Evolutionary conservation across 2,797 vertebrate species (phyloP), one percentile per base, ranked within the genome.

Genomic region (Neostethus bicornis): DNA sequence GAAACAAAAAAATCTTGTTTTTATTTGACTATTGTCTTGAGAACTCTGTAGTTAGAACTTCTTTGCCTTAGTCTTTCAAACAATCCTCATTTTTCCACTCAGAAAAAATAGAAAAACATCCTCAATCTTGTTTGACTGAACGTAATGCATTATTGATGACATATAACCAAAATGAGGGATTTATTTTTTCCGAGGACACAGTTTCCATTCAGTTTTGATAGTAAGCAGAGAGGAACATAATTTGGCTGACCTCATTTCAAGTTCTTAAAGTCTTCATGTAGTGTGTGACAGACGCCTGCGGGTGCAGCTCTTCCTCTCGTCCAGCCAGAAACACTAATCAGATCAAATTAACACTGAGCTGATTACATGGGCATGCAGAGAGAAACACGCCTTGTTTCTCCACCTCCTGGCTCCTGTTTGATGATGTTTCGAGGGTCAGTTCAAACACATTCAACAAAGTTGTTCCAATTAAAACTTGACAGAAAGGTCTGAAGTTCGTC

Each of bases 311-410:
- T 31, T 74, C 47, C 67, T 31, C 56, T 57, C 31, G 3, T 70
- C 66, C 69, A 72, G 66, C 60, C 68, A 69, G 71, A 68, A 62
- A 49, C 64, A 49, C 66, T 76, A 45, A 78, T 84, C 86, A 77
- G 59, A 80, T 78, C 71, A 73, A 63, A 84, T 85, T 69, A 83
- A 43, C 34, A 35, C 41, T 55, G 44, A 46, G 55, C 66, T 75
- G 66, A 70, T 68, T 51, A 52, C 23, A 64, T 61, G 47, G 31
- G 20, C 25, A 50, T 11, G 14, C 44, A 31, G 51, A 29, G 76
- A 42, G 31, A n/a, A n/a, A 51, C 39, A 31, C 7, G 6, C 46
- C 1, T 8, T 54, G 51, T 58, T 52, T 54, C 66, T 64, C 46
- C 50, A 57, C 52, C 71, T n/a, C 3, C 66, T 64, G 62, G 38